A percentile compares a stretch with the other conserved stretches of the same genome.
Conservation (phyloP, 2,888 invertebrate species). For the Clostera curtula region DNA sequence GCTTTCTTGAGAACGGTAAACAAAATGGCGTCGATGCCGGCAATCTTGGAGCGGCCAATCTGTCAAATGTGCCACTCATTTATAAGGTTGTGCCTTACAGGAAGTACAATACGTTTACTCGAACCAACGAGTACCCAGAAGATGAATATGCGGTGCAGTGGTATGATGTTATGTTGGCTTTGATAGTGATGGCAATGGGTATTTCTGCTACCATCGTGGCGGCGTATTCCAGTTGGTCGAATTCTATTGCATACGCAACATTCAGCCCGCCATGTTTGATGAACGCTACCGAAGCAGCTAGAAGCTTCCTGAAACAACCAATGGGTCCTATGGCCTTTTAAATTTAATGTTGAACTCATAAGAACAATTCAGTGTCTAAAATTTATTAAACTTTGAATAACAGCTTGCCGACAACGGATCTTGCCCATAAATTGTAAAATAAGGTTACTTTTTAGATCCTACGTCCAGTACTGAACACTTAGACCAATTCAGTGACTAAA, state of each 20-base stretch:
- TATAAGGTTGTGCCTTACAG: slow-evolving; percentile 26
- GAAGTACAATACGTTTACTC: slow-evolving; percentile 48
- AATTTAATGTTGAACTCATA: slow-evolving; percentile 9
- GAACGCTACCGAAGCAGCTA: slow-evolving; percentile 72
- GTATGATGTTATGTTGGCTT: slow-evolving; percentile 70
- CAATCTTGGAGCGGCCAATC: slow-evolving; percentile 13
- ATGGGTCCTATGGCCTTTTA: not conserved
- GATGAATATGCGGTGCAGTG: slow-evolving; percentile 46
- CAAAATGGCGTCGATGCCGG: slow-evolving; percentile 20
- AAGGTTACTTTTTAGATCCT: too few relatives aligned
- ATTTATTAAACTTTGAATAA: too few relatives aligned
- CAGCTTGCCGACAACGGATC: too few relatives aligned
- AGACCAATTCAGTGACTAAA: too few relatives aligned
- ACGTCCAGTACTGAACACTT: too few relatives aligned
- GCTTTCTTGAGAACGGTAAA: too few relatives aligned
- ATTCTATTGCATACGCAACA: slow-evolving; percentile 77
- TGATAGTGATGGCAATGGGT: slow-evolving; percentile 77
- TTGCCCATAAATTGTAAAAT: too few relatives aligned
- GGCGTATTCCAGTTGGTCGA: slow-evolving; percentile 81
- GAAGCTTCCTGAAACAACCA: slow-evolving; percentile 35
- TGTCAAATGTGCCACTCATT: slow-evolving; percentile 39
- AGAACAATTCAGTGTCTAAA: too few relatives aligned
- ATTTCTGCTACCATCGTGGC: slow-evolving; percentile 78
- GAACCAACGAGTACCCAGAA: slow-evolving; percentile 19
- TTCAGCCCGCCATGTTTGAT: slow-evolving; percentile 84